Base-by-base conservation (phyloP, 2,113 vertebrate genomes). In the Fulmarus glacialis region DNA sequence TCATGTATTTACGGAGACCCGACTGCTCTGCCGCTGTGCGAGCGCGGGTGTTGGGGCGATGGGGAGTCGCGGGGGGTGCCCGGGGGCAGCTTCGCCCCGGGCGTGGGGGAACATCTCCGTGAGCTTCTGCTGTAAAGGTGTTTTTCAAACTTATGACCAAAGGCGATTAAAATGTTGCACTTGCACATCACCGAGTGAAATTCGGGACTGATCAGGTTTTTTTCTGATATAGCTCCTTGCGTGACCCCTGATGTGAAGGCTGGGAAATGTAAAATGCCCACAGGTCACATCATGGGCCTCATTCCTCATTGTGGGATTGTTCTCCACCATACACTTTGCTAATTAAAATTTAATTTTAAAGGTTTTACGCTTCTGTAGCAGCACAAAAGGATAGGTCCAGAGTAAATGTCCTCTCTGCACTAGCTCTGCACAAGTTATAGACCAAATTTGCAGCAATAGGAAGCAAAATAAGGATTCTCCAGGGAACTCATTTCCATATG, bases 101-200 rank as follows among this genome's bases (percentile, higher is more conserved):
- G 30, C 40, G 3, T 4, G 32, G 32, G 78, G 32, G 20, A 29
- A 36, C 24, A 5, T 23, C 62, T 36, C 6, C 0, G 15, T 2
- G 30, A 45, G 23, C 15, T 18, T 29, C 50, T 5, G n/a, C 50
- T 3, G 4, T 12, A 26, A 12, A 42, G 27, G 48, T 2, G 11
- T 19, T 15, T 42, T 78, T 11, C 36, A n/a, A 23, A 15, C 10
- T 36, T 7, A 12, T 0, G 2, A 18, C 8, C 38, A 3, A 5
- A 1, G 27, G 32, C 1, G 1, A 19, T 30, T 6, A 11, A 32
- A 63, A 38, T 1, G 27, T 40, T 26, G 15, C 17, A 1, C 22
- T 45, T 20, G 27, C 18, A 15, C 34, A 23, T 12, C 34, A 8
- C 66, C 7, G 1, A 23, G 36, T 16, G 29, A n/a, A 32, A 66